phyloP scores from a whole-genome alignment of 2,113 vertebrate genomes.

The Vulpes vulpes region DNA sequence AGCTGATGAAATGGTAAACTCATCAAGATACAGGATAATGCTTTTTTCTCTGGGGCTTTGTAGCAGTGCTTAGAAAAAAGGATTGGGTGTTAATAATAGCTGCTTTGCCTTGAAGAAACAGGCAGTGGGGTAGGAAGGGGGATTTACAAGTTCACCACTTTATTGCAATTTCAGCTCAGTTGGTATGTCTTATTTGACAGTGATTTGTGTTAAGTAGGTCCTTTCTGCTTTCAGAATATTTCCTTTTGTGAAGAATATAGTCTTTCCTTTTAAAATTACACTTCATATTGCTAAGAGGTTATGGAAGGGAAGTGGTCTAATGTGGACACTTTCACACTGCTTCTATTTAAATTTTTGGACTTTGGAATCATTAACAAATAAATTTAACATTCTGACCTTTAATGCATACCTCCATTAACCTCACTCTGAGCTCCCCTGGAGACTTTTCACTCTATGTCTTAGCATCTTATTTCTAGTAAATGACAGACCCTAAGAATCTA shows the following conservation, averaged over 20 bases:
- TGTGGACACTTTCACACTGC: not conserved
- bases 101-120: not conserved
- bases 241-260: not conserved
- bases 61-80: not conserved
- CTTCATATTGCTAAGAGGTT: slow-evolving; percentile 9
- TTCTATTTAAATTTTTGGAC: slow-evolving; percentile 25
- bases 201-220: not conserved
- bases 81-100: not conserved
- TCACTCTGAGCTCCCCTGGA: not conserved
- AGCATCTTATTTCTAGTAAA: slow-evolving; percentile 9
- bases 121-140: not conserved
- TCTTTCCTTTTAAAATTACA: not conserved
- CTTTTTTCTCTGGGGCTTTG: not conserved
- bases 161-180: not conserved
- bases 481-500: not conserved
- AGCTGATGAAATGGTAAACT: not conserved
- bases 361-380: slow-evolving; percentile 18
- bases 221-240: slow-evolving; percentile 21
- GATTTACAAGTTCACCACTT: not conserved
- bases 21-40: not conserved
- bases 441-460: not conserved
- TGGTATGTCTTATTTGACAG: not conserved
- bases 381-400: slow-evolving; percentile 15
- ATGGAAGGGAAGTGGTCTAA: not conserved
- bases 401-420: not conserved